These are phyloP conservation scores for Tricholaema leucomelas DNA, from an alignment of 2,113 vertebrate genomes.

Conservation along the genomic window DNA sequence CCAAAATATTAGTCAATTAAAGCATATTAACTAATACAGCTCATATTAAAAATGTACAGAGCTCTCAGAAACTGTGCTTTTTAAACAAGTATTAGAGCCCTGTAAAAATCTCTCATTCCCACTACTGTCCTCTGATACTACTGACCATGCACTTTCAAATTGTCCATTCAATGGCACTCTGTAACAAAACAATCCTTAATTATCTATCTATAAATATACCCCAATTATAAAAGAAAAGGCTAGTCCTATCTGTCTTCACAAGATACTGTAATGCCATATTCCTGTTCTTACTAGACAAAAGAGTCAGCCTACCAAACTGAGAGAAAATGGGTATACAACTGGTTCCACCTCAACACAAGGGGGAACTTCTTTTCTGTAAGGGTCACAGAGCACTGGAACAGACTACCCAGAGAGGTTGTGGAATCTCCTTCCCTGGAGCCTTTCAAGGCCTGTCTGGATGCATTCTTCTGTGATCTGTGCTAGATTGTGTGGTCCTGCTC, in stretches of 20 bases:
- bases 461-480: too few relatives aligned
- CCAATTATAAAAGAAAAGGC: accelerated
- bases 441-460: too few relatives aligned
- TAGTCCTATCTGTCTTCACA: not conserved
- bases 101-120: not conserved
- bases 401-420: too few relatives aligned
- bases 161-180: not conserved
- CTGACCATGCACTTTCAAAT: not conserved
- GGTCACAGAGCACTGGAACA: too few relatives aligned
- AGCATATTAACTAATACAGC: not conserved
- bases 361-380: too few relatives aligned
- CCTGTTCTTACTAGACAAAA: not conserved
- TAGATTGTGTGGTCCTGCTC: too few relatives aligned
- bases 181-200: not conserved
- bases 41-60: not conserved
- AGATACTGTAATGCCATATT: not conserved
- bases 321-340: not conserved
- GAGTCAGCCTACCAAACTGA: not conserved
- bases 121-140: not conserved
- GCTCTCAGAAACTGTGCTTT: not conserved
- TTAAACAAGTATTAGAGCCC: not conserved
- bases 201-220: not conserved
- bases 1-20: not conserved
- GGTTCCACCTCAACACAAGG: too few relatives aligned
- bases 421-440: too few relatives aligned